Base-by-base conservation (phyloP, 2,888 invertebrate genomes). In the Xestia ashworthii region DNA sequence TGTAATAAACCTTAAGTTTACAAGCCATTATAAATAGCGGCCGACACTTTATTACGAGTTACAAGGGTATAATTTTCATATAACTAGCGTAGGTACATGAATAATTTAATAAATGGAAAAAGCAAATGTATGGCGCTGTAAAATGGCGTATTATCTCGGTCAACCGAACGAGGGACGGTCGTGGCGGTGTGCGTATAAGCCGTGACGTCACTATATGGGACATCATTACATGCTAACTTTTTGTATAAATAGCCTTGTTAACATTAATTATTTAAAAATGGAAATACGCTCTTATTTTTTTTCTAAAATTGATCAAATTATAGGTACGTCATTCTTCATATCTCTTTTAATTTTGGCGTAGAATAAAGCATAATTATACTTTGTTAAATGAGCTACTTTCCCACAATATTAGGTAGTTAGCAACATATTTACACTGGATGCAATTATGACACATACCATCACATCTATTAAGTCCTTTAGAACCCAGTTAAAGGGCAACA, bases 61-160 rank as follows among this genome's bases (percentile, higher is more conserved):
- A 79, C 65, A 72, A 67, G 69, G 75, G 58, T 87, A 84, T 80
- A 69, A 74, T 46, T 87, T 76, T 74, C 74, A 69, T 72, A 69
- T 44, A 74, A 70, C 62, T 76, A 84, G 60, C 46, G 70, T 65
- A 50, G 64, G 68, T 70, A 53, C 65, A 86, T 85, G 76, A 76
- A 86, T 78, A 78, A 83, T 77, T 86, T 81, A 80, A 78, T 78
- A 69, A 78, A 88, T 71, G 76, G 69, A 84, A 84, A 71, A 81
- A 82, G 74, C 75, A n/a, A 80, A 77, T 73, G 69, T 76, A 74
- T 76, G 82, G 71, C 71, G 72, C 79, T 88, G 82, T 80, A 77
- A 87, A 87, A 87, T 84, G 72, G 53, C 69, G 64, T 76, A 79
- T 82, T 82, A 84, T 80, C 80, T 87, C 76, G 80, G 80, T 82